These are phyloP conservation scores for Parasteatoda tepidariorum DNA, from an alignment of 1,140 invertebrate species.

Conservation along the genomic window DNA sequence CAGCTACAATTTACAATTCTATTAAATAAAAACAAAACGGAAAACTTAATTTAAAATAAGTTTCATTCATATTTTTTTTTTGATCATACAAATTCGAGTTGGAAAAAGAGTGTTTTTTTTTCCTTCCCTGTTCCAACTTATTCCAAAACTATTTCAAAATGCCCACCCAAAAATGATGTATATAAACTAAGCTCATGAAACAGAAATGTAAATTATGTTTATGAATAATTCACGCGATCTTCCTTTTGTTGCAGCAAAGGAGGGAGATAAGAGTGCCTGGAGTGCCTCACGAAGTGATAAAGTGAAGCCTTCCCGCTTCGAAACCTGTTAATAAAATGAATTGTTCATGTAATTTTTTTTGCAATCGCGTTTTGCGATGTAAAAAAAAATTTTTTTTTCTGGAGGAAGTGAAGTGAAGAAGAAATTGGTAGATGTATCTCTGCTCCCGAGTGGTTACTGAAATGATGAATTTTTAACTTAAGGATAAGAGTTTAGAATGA, in stretches of 20 bases:
- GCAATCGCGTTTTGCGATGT: background rate
- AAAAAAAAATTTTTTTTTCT: background rate
- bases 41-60: too few relatives aligned
- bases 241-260: slow-evolving; percentile 6
- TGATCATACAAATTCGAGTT: too few relatives aligned
- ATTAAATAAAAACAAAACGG: too few relatives aligned
- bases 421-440: background rate
- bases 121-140: too few relatives aligned
- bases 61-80: too few relatives aligned
- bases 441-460: background rate
- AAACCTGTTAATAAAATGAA: slow-evolving; percentile 51
- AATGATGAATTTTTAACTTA: background rate
- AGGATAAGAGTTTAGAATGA: background rate
- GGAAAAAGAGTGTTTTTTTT: too few relatives aligned
- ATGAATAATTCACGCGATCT: slow-evolving; percentile 37
- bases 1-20: too few relatives aligned
- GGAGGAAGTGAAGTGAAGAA: background rate
- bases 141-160: background rate
- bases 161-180: background rate
- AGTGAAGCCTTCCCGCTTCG: background rate
- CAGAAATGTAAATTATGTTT: slow-evolving; percentile 55
- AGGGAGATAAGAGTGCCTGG: background rate
- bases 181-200: slow-evolving; percentile 31
- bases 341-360: slow-evolving; percentile 45
- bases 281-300: slow-evolving; percentile 24